Conservation (phyloP, 2,797 vertebrate genomes). For the Myoxocephalus aenaeus region DNA sequence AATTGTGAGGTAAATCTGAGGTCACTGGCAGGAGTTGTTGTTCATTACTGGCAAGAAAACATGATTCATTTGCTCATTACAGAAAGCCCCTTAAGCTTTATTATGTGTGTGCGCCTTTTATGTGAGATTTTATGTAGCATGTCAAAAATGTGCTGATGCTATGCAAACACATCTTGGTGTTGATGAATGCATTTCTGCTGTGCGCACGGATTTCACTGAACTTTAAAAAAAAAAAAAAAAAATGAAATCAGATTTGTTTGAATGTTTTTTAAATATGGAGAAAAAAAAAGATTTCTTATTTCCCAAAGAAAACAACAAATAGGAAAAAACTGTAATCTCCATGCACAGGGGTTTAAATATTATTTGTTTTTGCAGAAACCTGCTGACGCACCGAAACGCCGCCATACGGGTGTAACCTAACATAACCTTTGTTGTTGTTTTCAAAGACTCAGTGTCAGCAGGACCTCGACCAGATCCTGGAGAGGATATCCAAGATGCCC, state of each 20-base stretch:
- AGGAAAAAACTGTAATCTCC: background rate
- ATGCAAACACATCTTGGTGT: slow-evolving; percentile 24
- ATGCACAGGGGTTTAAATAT: background rate
- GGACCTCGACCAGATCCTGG: slow-evolving; percentile 96
- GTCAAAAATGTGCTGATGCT: slow-evolving; percentile 36
- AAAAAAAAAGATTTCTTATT: background rate
- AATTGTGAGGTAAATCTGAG: slow-evolving; percentile 55
- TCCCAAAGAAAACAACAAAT: background rate
- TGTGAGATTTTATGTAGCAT: slow-evolving; percentile 36
- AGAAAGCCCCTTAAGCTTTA: slow-evolving; percentile 46
- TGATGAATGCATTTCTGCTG: background rate
- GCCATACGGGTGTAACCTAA: background rate
- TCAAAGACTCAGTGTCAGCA: slow-evolving; percentile 95
- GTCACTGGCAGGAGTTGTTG: slow-evolving; percentile 54
- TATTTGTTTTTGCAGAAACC: slow-evolving; percentile 10
- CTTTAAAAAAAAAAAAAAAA: too few relatives aligned
- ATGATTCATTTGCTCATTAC: slow-evolving; percentile 53
- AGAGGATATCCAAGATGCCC: slow-evolving; percentile 95
- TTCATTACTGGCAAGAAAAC: slow-evolving; percentile 54
- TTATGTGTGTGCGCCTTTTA: slow-evolving; percentile 21
- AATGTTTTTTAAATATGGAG: background rate
- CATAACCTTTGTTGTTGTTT: slow-evolving; percentile 33
- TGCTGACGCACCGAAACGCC: background rate
- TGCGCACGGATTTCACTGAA: background rate
- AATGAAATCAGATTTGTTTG: too few relatives aligned